Base-by-base conservation (phyloP, 2,113 vertebrate genomes). In the Nyctibius bracteatus region DNA sequence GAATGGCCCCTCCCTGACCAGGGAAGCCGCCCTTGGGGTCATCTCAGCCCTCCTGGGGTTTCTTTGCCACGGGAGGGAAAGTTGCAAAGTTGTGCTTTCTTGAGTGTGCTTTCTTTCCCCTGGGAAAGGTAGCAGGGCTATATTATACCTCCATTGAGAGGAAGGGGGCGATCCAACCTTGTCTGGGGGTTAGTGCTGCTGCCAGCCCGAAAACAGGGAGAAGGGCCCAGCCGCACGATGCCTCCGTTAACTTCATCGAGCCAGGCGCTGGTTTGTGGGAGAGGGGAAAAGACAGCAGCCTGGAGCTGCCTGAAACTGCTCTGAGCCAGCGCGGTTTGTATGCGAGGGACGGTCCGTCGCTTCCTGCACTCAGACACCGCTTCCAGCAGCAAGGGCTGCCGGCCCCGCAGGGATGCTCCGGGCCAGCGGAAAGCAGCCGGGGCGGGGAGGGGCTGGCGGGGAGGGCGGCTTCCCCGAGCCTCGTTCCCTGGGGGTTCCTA, bases 361-460 rank as follows among this genome's bases (percentile, higher is more conserved):
- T 63, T 62, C 57, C 66, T 24, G 88, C 83, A 10, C 46, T 20
- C 86, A 37, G 74, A 33, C 22, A 11, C 41, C n/a, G 54, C 86
- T 86, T 54, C 82, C 92, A 70, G 90, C 75, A 46, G 91, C 95
- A 88, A 91, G 80, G 70, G 86, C 92, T 74, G 81, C 23, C 30
- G 75, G 67, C 79, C 46, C 66, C 52, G 20, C 86, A 22, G 62
- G 63, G 87, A 73, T 78, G 67, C 90, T 70, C 75, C 31, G 25
- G 61, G 59, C 44, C 62, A 4, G 31, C 51, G 65, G n/a, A 63
- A 72, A 71, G 23, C 15, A 57, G 41, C 35, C 7, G 46, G 41
- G 58, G 18, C 30, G 9, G 27, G 22, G n/a, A 30, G 21, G 16
- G 52, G 59, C 6, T 31, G 35, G 33, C 12, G 41, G 30, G 30